Conservation (phyloP, 2,797 vertebrate genomes). For the Silurus lanzhouensis region DNA sequence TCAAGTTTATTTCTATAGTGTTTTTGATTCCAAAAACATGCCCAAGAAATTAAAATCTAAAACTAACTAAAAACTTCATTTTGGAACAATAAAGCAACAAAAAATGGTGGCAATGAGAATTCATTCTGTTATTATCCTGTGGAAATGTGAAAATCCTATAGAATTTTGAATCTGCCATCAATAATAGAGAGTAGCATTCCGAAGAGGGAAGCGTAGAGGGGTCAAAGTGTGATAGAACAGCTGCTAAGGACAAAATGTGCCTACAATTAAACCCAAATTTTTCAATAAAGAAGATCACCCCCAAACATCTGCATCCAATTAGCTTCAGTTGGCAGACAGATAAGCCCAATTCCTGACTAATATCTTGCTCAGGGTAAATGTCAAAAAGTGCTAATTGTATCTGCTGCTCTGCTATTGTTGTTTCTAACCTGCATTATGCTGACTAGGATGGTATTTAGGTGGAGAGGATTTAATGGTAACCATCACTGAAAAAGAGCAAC, state of each 20-base stretch:
- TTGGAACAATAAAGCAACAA: not conserved
- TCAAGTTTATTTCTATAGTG: no score
- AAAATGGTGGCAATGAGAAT: not conserved
- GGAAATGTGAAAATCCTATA: conserved; percentile 18
- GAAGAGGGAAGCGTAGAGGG: conserved; percentile 26
- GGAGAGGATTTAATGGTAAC: not conserved
- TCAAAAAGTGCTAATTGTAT: conserved; percentile 20
- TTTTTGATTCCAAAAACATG: not conserved
- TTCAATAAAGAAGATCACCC: conserved; percentile 15
- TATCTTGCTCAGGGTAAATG: conserved; percentile 50
- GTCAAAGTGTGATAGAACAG: conserved; percentile 21
- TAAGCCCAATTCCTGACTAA: conserved; percentile 49
- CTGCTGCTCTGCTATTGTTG: not conserved
- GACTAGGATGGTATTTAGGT: conserved; percentile 8
- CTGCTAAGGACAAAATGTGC: not conserved
- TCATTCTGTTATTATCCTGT: not conserved
- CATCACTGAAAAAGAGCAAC: not conserved
- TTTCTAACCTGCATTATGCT: not conserved
- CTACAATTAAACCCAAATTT: conserved; percentile 3
- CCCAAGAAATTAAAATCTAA: not conserved
- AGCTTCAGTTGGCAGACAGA: conserved; percentile 41
- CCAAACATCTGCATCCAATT: conserved; percentile 53
- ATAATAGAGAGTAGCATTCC: conserved; percentile 30
- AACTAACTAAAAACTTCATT: not conserved
- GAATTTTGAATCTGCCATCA: conserved; percentile 50